Base-by-base conservation (phyloP, 2,888 invertebrate species). In the Agrochola lychnidis region DNA sequence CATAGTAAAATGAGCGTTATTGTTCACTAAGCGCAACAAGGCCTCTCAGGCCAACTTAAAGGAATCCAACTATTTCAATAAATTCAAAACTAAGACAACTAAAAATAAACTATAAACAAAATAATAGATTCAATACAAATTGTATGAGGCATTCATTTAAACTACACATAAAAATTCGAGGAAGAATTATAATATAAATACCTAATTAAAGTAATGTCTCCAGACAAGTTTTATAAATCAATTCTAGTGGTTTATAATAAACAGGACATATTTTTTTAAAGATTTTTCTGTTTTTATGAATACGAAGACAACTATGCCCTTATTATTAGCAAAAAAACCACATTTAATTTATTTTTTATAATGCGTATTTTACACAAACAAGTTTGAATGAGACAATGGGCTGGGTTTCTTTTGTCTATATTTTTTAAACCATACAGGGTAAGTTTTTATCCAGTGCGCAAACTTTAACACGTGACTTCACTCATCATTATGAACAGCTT, bases 111-210 rank as follows among this genome's bases (percentile, higher is more conserved):
- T 72, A 79, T 73, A 86, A 78, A 86, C 42, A 87, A 73, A 86
- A 70, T 74, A 83, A 82, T 82, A 88, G 85, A 85, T 80, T 85
- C 79, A 85, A 78, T 87, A 88, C 81, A 87, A 83, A 80, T 80
- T 67, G 80, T 82, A 85, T 79, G 81, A 86, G 87, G 87, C 79
- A 76, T 78, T 79, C 59, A 71, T 70, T 73, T 73, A 73, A 53
- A 80, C 64, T 84, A 82, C 59, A 76, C 73, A 71, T 79, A 51
- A 77, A 85, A 88, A 88, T 88, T 88, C 89, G 88, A 89, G 89
- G 82, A 85, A 85, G 81, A 80, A 79, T 70, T 70, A 70, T 70
- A 75, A n/a, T 76, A 78, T 81, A 77, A 86, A 84, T 87, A 89
- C 78, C 61, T 51, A 53, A 53, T 76, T 78, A 80, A 63, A 77